Evolutionary conservation across 2,113 vertebrate species (phyloP).

Genomic region (Carlito syrichta): DNA sequence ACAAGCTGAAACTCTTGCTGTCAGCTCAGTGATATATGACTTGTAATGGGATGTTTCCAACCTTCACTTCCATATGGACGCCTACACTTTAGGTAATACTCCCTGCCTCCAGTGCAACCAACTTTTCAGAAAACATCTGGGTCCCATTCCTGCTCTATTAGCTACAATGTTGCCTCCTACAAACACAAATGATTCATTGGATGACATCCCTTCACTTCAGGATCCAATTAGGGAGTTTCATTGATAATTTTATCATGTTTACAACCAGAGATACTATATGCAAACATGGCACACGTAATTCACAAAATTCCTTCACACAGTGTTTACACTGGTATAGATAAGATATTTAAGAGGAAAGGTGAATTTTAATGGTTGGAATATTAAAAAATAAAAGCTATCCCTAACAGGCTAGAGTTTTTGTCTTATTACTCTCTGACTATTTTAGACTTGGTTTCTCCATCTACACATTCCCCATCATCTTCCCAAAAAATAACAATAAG

Average conservation of each 20-base stretch:
- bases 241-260: conserved; percentile 85
- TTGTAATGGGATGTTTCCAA: conserved; percentile 95
- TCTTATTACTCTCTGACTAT: conserved; percentile 44
- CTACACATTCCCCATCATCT: not conserved
- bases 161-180: conserved; percentile 79
- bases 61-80: conserved; percentile 89
- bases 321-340: conserved; percentile 4
- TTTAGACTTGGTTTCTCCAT: conserved; percentile 55
- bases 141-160: conserved; percentile 84
- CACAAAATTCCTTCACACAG: conserved; percentile 6
- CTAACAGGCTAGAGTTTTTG: conserved; percentile 55
- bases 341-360: conserved; percentile 74
- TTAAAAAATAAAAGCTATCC: conserved; percentile 6
- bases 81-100: conserved; percentile 89
- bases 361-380: conserved; percentile 63
- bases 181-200: conserved; percentile 84
- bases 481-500: not conserved
- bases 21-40: conserved; percentile 93
- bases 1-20: conserved; percentile 92
- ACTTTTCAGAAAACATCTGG: conserved; percentile 86
- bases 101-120: conserved; percentile 82
- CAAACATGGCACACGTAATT: conserved; percentile 74
- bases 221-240: conserved; percentile 83
- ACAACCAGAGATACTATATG: conserved; percentile 67
- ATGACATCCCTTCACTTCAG: conserved; percentile 82